Evolutionary conservation across 2,113 vertebrate species (phyloP).

Genomic region (Toxostoma redivivum): DNA sequence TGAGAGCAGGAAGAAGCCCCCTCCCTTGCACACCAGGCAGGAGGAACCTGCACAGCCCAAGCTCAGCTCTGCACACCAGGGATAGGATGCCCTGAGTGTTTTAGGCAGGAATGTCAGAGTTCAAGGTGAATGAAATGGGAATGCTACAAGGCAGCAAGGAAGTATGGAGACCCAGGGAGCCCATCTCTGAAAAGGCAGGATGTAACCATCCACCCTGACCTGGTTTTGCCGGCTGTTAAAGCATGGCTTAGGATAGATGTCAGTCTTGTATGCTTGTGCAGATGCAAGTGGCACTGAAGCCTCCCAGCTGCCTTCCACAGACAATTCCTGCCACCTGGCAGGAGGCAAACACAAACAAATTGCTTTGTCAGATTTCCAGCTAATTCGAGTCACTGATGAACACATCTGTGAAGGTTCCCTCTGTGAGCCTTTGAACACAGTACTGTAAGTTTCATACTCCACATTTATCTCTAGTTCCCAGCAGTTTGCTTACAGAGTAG

Average conservation of each 20-base stretch:
- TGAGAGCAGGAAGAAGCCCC: not conserved
- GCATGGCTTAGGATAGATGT: not conserved
- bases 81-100: not conserved
- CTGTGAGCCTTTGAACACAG: not conserved
- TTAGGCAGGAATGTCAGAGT: not conserved
- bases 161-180: not conserved
- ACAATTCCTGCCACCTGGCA: not conserved
- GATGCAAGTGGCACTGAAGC: not conserved
- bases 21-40: fast-evolving
- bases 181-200: not conserved
- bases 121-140: not conserved
- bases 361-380: not conserved
- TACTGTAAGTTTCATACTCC: not conserved
- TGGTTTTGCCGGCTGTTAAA: not conserved
- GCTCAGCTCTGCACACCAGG: fast-evolving
- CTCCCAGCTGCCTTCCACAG: not conserved
- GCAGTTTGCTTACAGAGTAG: not conserved
- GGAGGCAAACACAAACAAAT: not conserved
- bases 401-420: not conserved
- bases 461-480: not conserved
- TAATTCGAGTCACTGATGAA: not conserved
- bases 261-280: not conserved
- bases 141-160: not conserved
- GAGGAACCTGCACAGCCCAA: not conserved
- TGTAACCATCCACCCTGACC: not conserved